phyloP scores from a whole-genome alignment of 2,797 vertebrate species.

The Remorina albescens region DNA sequence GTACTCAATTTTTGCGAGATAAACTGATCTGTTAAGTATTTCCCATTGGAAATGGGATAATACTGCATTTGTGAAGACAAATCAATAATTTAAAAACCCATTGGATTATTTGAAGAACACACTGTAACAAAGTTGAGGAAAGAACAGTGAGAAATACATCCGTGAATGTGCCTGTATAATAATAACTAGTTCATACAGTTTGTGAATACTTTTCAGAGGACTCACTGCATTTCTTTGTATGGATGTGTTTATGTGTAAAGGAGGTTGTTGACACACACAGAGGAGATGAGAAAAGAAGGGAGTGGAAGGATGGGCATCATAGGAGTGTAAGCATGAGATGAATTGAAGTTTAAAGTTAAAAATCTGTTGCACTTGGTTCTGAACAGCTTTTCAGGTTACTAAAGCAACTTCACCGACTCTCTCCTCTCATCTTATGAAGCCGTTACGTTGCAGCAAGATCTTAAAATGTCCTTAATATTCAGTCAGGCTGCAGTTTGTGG shows the following conservation, averaged over 20 bases:
- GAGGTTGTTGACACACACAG: neutral
- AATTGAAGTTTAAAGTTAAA: neutral
- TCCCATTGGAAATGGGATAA: neutral
- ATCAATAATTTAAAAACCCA: neutral
- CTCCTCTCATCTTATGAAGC: constrained; percentile 23
- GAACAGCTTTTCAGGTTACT: constrained; percentile 8
- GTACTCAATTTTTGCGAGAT: neutral
- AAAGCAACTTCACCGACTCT: constrained; percentile 13
- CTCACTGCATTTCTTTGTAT: neutral
- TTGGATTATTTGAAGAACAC: neutral
- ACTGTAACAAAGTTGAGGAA: neutral
- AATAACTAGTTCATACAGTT: neutral
- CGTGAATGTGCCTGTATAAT: neutral
- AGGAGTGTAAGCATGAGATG: neutral
- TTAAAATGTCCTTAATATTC: neutral
- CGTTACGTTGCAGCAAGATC: neutral
- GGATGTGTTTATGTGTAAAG: neutral
- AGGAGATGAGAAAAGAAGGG: neutral
- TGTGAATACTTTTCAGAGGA: neutral
- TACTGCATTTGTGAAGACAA: neutral
- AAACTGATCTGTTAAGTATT: neutral
- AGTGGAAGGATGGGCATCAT: neutral
- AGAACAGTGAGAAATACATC: neutral
- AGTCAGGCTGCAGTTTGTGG: neutral
- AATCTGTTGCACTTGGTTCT: neutral